phyloP scores from a whole-genome alignment of 1,140 invertebrate species.

The Mamestra configurata region DNA sequence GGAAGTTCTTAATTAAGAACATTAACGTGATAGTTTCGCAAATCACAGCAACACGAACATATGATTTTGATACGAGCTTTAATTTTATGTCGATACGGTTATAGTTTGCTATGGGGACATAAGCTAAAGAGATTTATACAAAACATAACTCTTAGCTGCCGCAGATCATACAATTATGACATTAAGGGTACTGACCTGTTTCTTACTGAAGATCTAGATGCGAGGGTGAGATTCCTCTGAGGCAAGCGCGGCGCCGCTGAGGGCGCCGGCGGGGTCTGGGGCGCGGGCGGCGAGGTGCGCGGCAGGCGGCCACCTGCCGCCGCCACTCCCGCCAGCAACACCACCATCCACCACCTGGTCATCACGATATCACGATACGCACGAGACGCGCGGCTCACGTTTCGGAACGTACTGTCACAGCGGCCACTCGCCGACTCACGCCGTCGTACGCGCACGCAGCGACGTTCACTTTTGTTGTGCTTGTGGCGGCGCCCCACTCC shows the following conservation, averaged over 20 bases:
- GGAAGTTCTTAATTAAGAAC: not conserved
- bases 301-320: conserved; percentile 79
- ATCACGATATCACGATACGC: conserved; percentile 74
- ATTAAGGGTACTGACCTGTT: conserved; percentile 75
- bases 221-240: conserved; percentile 81
- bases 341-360: conserved; percentile 79
- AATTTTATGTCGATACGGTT: not conserved
- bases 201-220: conserved; percentile 75
- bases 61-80: not conserved
- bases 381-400: conserved; percentile 70
- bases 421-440: conserved; percentile 68
- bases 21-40: conserved; percentile 17
- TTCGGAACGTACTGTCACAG: conserved; percentile 71
- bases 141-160: not conserved
- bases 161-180: not conserved
- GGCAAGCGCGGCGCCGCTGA: conserved; percentile 66
- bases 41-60: not conserved
- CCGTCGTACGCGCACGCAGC: conserved; percentile 67
- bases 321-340: conserved; percentile 72
- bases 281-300: conserved; percentile 73
- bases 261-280: conserved; percentile 61
- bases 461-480: conserved; percentile 83
- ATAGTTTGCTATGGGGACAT: not conserved
- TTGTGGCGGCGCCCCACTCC: conserved; percentile 73
- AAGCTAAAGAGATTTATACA: not conserved